Evolutionary conservation across 2,797 vertebrate species (phyloP).

Genomic region (Dermochelys coriacea): DNA sequence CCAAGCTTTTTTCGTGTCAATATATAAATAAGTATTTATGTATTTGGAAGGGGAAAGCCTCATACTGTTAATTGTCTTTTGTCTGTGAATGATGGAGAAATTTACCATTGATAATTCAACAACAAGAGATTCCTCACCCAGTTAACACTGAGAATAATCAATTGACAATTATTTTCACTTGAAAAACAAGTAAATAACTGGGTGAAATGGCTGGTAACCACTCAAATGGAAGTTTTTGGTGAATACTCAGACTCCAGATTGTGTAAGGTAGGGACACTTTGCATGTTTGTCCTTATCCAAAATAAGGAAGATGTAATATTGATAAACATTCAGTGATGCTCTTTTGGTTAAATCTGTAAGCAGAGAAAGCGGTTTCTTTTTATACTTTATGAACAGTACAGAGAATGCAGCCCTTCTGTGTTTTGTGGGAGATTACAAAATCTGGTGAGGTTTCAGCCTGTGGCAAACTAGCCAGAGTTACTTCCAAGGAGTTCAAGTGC

Average conservation of each 20-base stretch:
- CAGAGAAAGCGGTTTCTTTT: not conserved
- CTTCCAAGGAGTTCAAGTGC: not conserved
- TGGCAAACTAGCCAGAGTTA: not conserved
- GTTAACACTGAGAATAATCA: not conserved
- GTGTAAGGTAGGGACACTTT: accelerated
- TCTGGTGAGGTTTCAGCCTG: no score
- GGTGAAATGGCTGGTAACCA: not conserved
- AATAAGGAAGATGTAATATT: not conserved
- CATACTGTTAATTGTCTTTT: not conserved
- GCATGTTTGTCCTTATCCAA: not conserved
- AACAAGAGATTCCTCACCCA: not conserved
- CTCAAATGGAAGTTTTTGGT: not conserved
- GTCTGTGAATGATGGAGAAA: not conserved
- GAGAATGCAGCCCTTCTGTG: not conserved
- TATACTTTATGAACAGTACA: not conserved
- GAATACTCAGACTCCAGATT: not conserved
- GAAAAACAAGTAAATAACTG: not conserved
- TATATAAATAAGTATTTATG: not conserved
- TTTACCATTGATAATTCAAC: not conserved
- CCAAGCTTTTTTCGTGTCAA: not conserved
- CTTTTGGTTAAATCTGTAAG: not conserved
- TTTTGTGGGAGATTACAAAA: not conserved
- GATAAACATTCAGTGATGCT: not conserved
- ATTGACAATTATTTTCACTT: not conserved
- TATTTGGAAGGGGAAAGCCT: not conserved